Conservation (phyloP, 2,888 invertebrate genomes). For the Nasonia oneida region DNA sequence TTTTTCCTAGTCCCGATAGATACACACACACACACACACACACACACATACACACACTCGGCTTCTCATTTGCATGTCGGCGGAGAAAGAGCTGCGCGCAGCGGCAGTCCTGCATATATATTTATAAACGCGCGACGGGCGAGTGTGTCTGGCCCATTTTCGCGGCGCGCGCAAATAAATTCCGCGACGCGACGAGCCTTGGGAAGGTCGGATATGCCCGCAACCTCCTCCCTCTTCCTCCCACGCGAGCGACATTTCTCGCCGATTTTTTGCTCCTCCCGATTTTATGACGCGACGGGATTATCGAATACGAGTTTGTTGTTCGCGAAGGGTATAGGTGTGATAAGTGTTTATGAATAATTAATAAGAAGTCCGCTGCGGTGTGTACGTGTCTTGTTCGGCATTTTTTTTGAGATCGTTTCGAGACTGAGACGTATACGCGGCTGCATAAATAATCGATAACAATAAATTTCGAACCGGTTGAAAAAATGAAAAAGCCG, state of each 20-base stretch:
- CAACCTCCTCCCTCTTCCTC: background rate
- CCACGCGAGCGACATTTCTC: constrained; percentile 6
- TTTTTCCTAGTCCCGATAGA: background rate
- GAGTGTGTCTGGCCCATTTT: constrained; percentile 47
- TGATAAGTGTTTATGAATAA: constrained; percentile 12
- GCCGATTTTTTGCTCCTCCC: background rate
- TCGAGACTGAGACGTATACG: background rate
- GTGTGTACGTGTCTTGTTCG: background rate
- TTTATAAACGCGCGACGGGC: background rate
- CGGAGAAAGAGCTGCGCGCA: background rate
- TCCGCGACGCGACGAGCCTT: constrained; percentile 4
- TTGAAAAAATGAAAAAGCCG: background rate
- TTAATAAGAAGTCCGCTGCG: background rate
- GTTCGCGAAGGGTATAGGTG: background rate
- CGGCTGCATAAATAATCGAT: background rate
- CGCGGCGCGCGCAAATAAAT: constrained; percentile 27
- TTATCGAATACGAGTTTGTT: background rate
- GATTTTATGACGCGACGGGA: background rate
- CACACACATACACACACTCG: background rate
- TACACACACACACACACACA: background rate
- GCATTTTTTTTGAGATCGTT: background rate
- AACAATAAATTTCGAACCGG: background rate
- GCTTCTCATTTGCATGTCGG: background rate
- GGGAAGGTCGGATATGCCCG: constrained; percentile 13
- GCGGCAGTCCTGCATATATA: background rate